Conservation (phyloP, 2,888 invertebrate genomes). For the Tethea ocularis region DNA sequence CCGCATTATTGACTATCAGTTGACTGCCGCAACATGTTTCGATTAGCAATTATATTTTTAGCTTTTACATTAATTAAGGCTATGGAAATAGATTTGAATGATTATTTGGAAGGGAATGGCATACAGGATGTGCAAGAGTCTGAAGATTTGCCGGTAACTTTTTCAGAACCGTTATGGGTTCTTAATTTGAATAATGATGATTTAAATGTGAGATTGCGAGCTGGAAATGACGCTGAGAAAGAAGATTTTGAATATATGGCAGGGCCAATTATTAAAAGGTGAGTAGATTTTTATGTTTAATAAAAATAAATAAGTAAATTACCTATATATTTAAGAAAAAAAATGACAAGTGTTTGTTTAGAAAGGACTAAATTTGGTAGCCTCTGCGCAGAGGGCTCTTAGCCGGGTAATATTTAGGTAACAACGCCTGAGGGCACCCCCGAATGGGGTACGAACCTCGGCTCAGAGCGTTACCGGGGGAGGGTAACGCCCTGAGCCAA, state of each 20-base stretch:
- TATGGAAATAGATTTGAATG: background rate
- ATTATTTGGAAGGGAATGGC: background rate
- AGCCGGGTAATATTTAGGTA: too few relatives aligned
- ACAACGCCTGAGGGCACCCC: too few relatives aligned
- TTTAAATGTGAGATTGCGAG: conserved; percentile 37
- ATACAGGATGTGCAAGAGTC: background rate
- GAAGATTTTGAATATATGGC: conserved; percentile 38
- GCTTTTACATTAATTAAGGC: conserved; percentile 3
- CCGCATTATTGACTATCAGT: conserved; percentile 9
- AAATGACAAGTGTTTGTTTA: too few relatives aligned
- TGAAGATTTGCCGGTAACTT: background rate
- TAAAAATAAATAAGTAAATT: background rate
- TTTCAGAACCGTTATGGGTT: conserved; percentile 44
- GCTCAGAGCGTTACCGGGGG: too few relatives aligned
- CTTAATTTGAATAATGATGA: conserved; percentile 40
- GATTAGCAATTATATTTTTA: conserved; percentile 29
- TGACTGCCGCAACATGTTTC: conserved; percentile 22
- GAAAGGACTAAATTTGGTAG: too few relatives aligned
- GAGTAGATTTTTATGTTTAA: conserved; percentile 21
- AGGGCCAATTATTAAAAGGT: conserved; percentile 33
- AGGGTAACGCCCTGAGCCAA: too few relatives aligned
- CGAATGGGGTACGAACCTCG: too few relatives aligned
- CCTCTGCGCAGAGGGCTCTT: too few relatives aligned
- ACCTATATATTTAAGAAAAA: too few relatives aligned
- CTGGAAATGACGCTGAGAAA: conserved; percentile 34